A percentile compares a stretch with the other conserved stretches of the same genome.
Evolutionary conservation across 2,113 vertebrate species (phyloP).

Genomic region (Elanus axillaris): DNA sequence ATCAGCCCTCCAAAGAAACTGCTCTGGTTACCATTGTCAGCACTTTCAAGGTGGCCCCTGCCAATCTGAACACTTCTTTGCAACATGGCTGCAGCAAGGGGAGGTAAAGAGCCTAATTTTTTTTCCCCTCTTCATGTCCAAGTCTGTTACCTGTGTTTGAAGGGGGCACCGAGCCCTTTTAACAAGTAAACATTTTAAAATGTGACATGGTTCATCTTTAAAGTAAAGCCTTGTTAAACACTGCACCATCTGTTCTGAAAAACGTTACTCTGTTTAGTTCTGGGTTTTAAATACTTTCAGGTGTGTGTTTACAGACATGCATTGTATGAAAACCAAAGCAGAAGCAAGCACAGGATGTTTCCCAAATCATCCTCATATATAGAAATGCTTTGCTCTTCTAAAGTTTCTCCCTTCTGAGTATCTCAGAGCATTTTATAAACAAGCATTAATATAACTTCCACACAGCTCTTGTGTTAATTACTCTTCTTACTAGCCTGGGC

Average conservation of each 20-base stretch:
- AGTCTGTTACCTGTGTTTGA: neutral
- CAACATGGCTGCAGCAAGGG: neutral
- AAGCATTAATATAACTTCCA: neutral
- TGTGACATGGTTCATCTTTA: neutral
- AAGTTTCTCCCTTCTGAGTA: neutral
- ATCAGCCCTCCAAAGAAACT: neutral
- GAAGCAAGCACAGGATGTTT: neutral
- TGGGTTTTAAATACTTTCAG: neutral
- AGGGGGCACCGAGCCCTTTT: fast-evolving
- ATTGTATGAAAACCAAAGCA: neutral
- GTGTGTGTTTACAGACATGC: neutral
- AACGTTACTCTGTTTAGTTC: neutral
- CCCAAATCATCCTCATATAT: neutral
- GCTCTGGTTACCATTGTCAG: neutral
- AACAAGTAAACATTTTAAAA: neutral
- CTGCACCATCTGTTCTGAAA: neutral
- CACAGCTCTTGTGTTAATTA: neutral
- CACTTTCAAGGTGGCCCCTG: neutral
- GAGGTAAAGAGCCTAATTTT: neutral
- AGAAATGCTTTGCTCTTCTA: neutral
- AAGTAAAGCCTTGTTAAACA: neutral
- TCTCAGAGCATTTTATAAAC: neutral
- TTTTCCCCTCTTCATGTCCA: neutral
- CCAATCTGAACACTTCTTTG: neutral
- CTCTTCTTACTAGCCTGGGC: neutral